Evolutionary conservation across 2,797 vertebrate species (phyloP), one percentile per base, ranked within the genome.

Genomic region (Pangasius djambal): DNA sequence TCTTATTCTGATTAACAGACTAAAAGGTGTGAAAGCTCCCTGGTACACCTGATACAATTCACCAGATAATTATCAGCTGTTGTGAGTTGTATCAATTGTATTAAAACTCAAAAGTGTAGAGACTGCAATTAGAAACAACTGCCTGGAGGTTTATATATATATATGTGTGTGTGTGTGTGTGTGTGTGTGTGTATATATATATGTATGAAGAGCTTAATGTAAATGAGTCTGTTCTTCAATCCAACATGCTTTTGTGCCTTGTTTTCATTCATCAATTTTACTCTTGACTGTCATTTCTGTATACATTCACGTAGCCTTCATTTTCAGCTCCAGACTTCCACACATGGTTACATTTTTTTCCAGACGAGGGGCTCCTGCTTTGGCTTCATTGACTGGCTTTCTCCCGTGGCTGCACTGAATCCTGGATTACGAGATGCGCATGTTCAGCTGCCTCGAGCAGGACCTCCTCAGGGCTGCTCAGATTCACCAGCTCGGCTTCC

Each of bases 401-500:
- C 92, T 94, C 94, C 91, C 91, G 92, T 87, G 92, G 65, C 48
- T 81, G 91, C 9, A 97, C 97, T 91, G 96, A 95, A 92, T 98
- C 97, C 95, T 97, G 96, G 88, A 95, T 94, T 89, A 98, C 96
- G 57, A 97, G 95, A 2, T 97, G 97, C 0, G 96, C 96, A 94
- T 98, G 97, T 92, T 98, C 98, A 0, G 95, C 97, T 94, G 97
- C 97, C 94, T 97, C 96, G 94, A 98, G 95, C 92, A 98, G 95
- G 0, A 95, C 94, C 87, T 96, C 96, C 84, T 97, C 97, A 0
- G 94, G 94, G 92, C 92, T 91, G 91, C 95, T 88, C 85, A 96
- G 93, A 7, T 69, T 90, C 88, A 96, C 95, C 89, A 96, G 94
- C 94, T 96, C 93, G 16, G 89, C 96, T 90, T 96, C 95, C 85